Base-by-base conservation (phyloP, 2,888 invertebrate species). In the Plutella xylostella region DNA sequence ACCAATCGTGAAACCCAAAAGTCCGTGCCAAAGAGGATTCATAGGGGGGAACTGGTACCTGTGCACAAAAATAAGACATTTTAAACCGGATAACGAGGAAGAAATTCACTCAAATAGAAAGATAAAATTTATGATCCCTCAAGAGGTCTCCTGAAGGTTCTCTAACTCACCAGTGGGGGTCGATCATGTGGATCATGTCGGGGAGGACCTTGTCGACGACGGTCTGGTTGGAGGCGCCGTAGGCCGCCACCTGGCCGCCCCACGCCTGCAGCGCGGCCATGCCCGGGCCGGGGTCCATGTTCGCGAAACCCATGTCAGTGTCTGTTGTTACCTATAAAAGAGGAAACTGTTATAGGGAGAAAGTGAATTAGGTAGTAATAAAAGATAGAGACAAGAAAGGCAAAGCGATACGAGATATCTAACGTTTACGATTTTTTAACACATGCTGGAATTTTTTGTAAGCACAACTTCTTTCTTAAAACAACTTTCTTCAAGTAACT, bases 1-100 rank as follows among this genome's bases (percentile, higher is more conserved):
- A 44, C 89, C 90, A 68, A 96, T 93, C 48, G 91, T 88, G 62
- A 92, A 89, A 43, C 93, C 93, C 20, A 94, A 80, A 42, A 93
- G 86, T 52, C 89, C 92, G 68, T 94, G 92, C 94, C 94, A 94
- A 43, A 94, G 82, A 18, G 94, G 93, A 67, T 95, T 94, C 90
- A 95, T 88, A 15, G 95, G 93, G 48, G 94, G 91, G 63, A 91
- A 95, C 68, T 94, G 93, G 72, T 93, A 92, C 92, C 92, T 92
- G 63, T 77, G 52, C 25, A 25, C 5, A 11, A 25, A 11, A 25
- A 25, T 25, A 25, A 25, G 11, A 25, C 11, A 11, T 25, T 25
- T 25, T 5, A 25, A 25, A 25, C 11, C 6, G 5, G 5, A 25
- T 7, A 25, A 25, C 5, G n/a, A n/a, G n/a, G n/a, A n/a, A n/a